Base-by-base conservation (phyloP, 2,113 vertebrate species). In the Colius striatus region DNA sequence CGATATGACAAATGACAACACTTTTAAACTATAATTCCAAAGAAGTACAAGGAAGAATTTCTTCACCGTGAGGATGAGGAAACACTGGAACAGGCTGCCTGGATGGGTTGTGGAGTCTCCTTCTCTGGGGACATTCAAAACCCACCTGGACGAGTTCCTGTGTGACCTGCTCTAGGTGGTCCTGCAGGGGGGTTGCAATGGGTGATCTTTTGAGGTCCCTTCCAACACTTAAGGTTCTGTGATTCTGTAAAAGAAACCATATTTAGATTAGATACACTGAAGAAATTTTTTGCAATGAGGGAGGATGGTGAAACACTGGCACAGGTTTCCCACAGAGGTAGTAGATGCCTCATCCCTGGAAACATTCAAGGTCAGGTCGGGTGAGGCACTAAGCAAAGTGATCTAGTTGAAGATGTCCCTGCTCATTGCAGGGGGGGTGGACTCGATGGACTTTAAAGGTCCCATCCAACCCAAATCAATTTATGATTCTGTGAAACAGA, bases 251-350 rank as follows among this genome's bases (percentile, higher is more conserved):
- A 43, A 45, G 13, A 61, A 15, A 11, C 19, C 29, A 60, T n/a
- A 60, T 79, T 34, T 13, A 58, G 27, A 45, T 25, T 63, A 45
- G 26, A 17, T 63, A 7, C 3, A 68, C 63, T 25, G 16, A 92
- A 68, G 26, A 53, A 0, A 6, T 43, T 45, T 75, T 84, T 75
- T 55, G 66, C 1, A 0, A 8, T 41, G 3, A 23, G 9, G 3
- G 12, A 23, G 9, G 3, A 10, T 71, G 57, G 5, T 45, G 6
- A 76, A 85, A 45, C 47, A 55, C 5, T 29, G 16, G 5, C 9
- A 47, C 21, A 29, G 23, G 5, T 57, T 67, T 8, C 25, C 38
- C 21, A 62, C 27, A 62, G 30, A 29, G 9, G 4, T 67, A 41
- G 43, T 73, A 5, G 51, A 4, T 36, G 54, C 9, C 29, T 19